Conservation (phyloP, 2,888 invertebrate species). For the Ptychoptera contaminata region DNA sequence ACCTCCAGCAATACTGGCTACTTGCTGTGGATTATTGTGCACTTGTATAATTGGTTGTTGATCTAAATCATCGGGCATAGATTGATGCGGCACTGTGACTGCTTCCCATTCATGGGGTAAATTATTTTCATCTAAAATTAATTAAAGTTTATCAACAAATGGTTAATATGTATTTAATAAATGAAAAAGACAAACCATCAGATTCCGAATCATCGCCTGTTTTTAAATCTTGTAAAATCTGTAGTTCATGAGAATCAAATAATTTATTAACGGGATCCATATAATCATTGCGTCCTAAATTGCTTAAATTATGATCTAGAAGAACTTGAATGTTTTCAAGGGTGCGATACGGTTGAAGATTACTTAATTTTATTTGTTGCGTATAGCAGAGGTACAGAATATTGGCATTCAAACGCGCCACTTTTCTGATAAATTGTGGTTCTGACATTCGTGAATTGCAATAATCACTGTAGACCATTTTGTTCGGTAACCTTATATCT, state of each 20-base stretch:
- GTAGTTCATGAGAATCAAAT: constrained; percentile 41
- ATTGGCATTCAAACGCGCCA: constrained; percentile 65
- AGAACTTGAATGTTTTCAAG: constrained; percentile 56
- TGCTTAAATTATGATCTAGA: constrained; percentile 44
- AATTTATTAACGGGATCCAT: constrained; percentile 36
- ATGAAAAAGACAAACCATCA: constrained; percentile 32
- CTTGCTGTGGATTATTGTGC: constrained; percentile 18
- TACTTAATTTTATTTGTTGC: constrained; percentile 50
- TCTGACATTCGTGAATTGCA: constrained; percentile 53
- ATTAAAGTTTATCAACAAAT: background rate
- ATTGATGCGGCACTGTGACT: constrained; percentile 28
- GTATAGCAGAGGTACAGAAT: constrained; percentile 62
- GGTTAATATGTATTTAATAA: background rate
- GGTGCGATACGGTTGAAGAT: constrained; percentile 50
- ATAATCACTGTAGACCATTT: constrained; percentile 66
- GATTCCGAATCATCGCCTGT: constrained; percentile 48
- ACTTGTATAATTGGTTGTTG: background rate
- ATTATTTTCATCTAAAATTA: constrained; percentile 35
- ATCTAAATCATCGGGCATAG: constrained; percentile 12
- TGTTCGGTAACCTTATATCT: constrained; percentile 65
- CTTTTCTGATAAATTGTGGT: constrained; percentile 55
- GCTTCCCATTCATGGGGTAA: constrained; percentile 70
- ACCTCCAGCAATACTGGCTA: constrained; percentile 48
- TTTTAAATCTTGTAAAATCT: constrained; percentile 42
- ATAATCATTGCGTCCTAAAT: constrained; percentile 55